Evolutionary conservation across 2,888 invertebrate species (phyloP), one percentile per base, ranked within the genome.

Genomic region (Ernsta delagoae): DNA sequence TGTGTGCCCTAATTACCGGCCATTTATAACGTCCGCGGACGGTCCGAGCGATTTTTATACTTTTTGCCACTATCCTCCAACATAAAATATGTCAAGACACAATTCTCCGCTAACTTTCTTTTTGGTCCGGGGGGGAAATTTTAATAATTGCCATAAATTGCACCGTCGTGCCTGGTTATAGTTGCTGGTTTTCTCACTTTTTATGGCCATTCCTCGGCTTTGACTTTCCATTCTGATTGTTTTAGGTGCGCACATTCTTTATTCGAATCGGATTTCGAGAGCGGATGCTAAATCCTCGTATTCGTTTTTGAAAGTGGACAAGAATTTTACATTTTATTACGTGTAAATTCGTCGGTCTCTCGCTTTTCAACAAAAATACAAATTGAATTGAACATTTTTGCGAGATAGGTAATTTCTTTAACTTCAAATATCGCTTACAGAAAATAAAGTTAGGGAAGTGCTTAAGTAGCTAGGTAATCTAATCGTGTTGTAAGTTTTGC

Each of bases 1-100:
- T 79, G 83, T 84, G 81, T 81, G 84, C 80, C 81, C 88, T 90
- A 90, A 91, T 91, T 91, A 91, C 91, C 84, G 78, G 80, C 87
- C 90, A 89, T 91, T 88, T 88, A 88, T 89, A 87, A 89, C 87
- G 83, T 74, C 77, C 84, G 81, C 83, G 83, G 84, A 80, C 81
- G 80, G 87, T 84, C 86, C 85, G 80, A 83, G 82, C 86, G 81
- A 85, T 88, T 89, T 88, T 88, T 86, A 84, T 85, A 82, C 84
- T 88, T 87, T 88, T 88, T 86, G 73, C 76, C 78, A 76, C 79
- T 70, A 70, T 70, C 78, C 77, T 75, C 78, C 72, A 77, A 80
- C 82, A 79, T 81, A 82, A 83, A 84, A 86, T 83, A 83, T 85
- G 86, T 84, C 78, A 83, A 85, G 82, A 84, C 82, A 80, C 82